phyloP scores from a whole-genome alignment of 1,140 invertebrate genomes.

The Tetramorium alpestre region DNA sequence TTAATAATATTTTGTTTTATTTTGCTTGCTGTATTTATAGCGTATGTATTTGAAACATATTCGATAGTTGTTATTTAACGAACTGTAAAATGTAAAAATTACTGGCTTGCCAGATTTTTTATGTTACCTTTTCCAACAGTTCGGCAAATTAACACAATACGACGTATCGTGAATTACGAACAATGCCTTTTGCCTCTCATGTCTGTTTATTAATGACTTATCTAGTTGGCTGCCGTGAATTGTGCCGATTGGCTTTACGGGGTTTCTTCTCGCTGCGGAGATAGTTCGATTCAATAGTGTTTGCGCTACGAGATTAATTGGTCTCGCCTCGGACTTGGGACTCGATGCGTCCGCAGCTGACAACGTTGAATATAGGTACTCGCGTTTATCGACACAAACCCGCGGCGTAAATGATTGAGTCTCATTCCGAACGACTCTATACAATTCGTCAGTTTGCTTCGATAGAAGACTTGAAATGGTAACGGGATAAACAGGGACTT shows the following conservation, averaged over 20 bases:
- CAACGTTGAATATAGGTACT: slow-evolving; percentile 30
- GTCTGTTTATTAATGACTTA: slow-evolving; percentile 11
- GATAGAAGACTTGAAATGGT: not conserved
- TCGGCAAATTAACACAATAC: not conserved
- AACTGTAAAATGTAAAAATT: not conserved
- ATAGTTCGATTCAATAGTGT: slow-evolving; percentile 44
- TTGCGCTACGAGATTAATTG: slow-evolving; percentile 51
- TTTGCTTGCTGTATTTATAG: not conserved
- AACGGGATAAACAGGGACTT: not conserved
- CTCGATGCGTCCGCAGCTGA: slow-evolving; percentile 20
- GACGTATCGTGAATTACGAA: not conserved
- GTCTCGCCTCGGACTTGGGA: slow-evolving; percentile 52
- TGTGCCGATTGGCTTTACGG: slow-evolving; percentile 31
- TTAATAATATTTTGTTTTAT: not conserved
- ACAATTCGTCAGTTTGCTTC: not conserved
- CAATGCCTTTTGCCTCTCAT: not conserved
- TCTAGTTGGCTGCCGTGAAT: slow-evolving; percentile 6
- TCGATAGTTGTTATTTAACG: not conserved
- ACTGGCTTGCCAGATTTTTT: not conserved
- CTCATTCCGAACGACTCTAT: not conserved
- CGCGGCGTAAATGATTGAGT: slow-evolving; percentile 24
- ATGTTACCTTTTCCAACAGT: not conserved
- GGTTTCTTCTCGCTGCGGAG: slow-evolving; percentile 20
- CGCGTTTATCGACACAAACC: slow-evolving; percentile 41
- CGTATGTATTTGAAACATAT: not conserved